Evolutionary conservation across 2,797 vertebrate species (phyloP).

Genomic region (Coracias cyanogaster): DNA sequence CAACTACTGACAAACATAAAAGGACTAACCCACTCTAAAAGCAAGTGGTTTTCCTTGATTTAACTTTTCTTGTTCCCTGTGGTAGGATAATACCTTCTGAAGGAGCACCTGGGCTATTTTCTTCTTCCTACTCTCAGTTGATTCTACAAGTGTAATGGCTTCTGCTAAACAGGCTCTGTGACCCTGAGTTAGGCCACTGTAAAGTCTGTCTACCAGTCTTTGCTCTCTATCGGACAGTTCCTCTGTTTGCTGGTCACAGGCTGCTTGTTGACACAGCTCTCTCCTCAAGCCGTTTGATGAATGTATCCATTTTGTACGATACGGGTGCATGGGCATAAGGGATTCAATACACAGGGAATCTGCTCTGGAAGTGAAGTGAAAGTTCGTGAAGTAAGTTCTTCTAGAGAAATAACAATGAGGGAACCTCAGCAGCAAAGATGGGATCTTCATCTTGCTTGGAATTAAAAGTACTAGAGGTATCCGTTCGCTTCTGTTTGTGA

Average conservation of each 20-base stretch:
- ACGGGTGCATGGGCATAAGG: neutral
- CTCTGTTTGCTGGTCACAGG: constrained; percentile 68
- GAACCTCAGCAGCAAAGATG: constrained; percentile 27
- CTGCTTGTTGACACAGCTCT: constrained; percentile 68
- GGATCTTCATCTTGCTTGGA: constrained; percentile 68
- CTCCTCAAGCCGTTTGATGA: constrained; percentile 43
- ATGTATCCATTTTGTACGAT: neutral
- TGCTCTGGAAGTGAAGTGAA: neutral
- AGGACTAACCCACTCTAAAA: constrained; percentile 95
- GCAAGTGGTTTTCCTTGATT: constrained; percentile 89
- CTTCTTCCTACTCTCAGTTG: constrained; percentile 91
- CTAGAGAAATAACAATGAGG: constrained; percentile 9
- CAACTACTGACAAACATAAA: constrained; percentile 39
- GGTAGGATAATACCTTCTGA: constrained; percentile 90
- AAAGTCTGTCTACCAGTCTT: constrained; percentile 86
- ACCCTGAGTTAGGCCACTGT: constrained; percentile 86
- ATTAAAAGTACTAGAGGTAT: neutral
- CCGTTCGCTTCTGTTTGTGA: neutral
- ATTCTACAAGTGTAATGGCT: constrained; percentile 95
- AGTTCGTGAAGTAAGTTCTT: neutral
- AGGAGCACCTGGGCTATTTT: constrained; percentile 93
- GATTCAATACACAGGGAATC: fast-evolving
- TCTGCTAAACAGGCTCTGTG: constrained; percentile 92
- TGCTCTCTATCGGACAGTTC: constrained; percentile 85
- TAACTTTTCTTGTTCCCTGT: constrained; percentile 85